Base-by-base conservation (phyloP, 1,140 invertebrate genomes). In the Drosophila parvula region DNA sequence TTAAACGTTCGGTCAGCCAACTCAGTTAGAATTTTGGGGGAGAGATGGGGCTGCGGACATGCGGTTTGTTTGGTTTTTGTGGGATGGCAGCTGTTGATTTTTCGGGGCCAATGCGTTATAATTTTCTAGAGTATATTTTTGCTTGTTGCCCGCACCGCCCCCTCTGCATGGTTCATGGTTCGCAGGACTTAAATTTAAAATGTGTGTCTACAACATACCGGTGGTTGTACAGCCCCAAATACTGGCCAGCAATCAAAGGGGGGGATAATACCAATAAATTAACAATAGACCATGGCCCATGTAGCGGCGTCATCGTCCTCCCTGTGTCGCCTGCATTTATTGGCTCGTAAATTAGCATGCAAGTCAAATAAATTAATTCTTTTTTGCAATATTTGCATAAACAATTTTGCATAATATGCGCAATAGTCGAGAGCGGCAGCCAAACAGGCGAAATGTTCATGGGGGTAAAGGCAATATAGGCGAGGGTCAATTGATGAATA, bases 311-410 rank as follows among this genome's bases (percentile, higher is more conserved):
- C 34, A 34, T 40, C 12, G 34, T 14, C 34, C 38, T 36, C 56
- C 22, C 57, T 36, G 32, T 16, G n/a, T 47, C 62, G 67, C 62
- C 60, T 78, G 79, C 80, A 77, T 83, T 83, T 83, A 89, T 89
- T 89, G 79, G 84, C 84, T 79, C 84, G 83, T 88, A 88, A 88
- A 88, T 88, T 88, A 89, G 84, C 77, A 89, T 88, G 80, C 80
- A 89, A 89, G 84, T 80, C 84, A 88, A 88, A 88, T 88, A 88
- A 88, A 89, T 88, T 88, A 88, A 88, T 89, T 88, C 80, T 88
- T 88, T 89, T 88, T 88, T 82, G 82, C 84, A 75, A 75, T 88
- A 88, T 88, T 88, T 88, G 84, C 84, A 88, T 88, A 88, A 88
- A 88, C 84, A 89, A 89, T 88, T 88, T 88, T 80, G 84, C 84